Base-by-base conservation (phyloP, 1,140 invertebrate genomes). In the Lanistes nyassanus region DNA sequence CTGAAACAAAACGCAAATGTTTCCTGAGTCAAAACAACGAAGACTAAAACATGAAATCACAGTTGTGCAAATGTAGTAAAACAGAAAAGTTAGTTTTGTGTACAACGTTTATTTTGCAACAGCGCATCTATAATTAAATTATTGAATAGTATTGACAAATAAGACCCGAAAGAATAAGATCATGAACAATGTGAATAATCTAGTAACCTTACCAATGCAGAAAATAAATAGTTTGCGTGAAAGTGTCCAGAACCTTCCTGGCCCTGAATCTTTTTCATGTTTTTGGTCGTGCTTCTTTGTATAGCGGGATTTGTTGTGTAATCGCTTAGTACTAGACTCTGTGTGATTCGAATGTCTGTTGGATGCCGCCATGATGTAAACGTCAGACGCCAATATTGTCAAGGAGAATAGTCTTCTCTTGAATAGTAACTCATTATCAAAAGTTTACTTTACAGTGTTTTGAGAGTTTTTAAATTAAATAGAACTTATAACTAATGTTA, bases 1-100 rank as follows among this genome's bases (percentile, higher is more conserved):
- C 81, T 79, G 64, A 31, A 82, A 82, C 60, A 74, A n/a, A 71
- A 76, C 51, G 58, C 73, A 58, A 70, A 56, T 68, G 16, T 67
- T 37, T 55, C n/a, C 9, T 66, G 23, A 29, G 23, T 66, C 7
- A 36, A 37, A 66, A 66, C 11, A 6, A n/a, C 64, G 3, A 3
- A 3, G n/a, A 11, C 3, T 31, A 60, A 31, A 60, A 60, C 11
- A n/a, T 26, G n/a, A 60, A 23, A 9, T 60, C 23, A 31, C 9
- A 3, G 56, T 3, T 60, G 13, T 60, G 11, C 29, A 19, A 19
- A 11, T 60, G 9, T 31, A 9, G 23, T 7, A 60, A 31, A 60
- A 16, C 23, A 60, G 29, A 60, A 60, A 60, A 11, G 56, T 16
- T 60, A 26, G 11, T 31, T 16, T 11, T 23, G n/a, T 31, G 11